Base-by-base conservation (phyloP, 2,888 invertebrate species). In the Pseudococcus longispinus region DNA sequence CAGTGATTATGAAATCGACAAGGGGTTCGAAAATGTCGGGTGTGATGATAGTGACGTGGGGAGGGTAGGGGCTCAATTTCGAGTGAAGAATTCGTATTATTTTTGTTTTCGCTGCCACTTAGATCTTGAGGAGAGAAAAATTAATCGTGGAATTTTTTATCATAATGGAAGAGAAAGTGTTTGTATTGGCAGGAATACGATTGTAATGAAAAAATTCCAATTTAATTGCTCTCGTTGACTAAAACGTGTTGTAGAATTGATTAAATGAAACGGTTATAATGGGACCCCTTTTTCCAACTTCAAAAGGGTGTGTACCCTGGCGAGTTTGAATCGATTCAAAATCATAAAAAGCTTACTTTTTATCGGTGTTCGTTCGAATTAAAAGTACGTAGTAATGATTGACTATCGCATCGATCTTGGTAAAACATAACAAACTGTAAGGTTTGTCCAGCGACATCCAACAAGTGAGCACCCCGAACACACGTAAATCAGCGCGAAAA, bases 321-420 rank as follows among this genome's bases (percentile, higher is more conserved):
- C n/a, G n/a, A n/a, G 2, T 60, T 6, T 60, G 9, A 60, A 37
- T 37, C 1, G 20, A 60, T 60, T 15, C 13, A 13, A 55, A 55
- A 20, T 23, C 0, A 55, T 20, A 55, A 65, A 65, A 26, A 60
- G 15, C 85, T 85, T 85, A 85, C 85, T 85, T 85, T 74, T 77
- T 74, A 77, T 70, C 70, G 85, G 15, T 46, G 77, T 77, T 65
- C 65, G 65, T 65, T 65, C 23, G 65, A 26, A 26, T 65, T 65
- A 65, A 65, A 65, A 65, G 26, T 26, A 65, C 65, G 65, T 65
- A 26, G 65, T n/a, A 51, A 51, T 4, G 55, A 60, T 26, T 65
- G 65, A 65, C 15, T 65, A 65, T 26, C 32, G 55, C 83, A 83
- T 83, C 44, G 44, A 26, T 55, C 26, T 83, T 15, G 83, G 83